A percentile compares a stretch with the other conserved stretches of the same genome.
These are phyloP conservation scores for Acanthurus tractus DNA, from an alignment of 2,797 vertebrate genomes.

Conservation along the genomic window DNA sequence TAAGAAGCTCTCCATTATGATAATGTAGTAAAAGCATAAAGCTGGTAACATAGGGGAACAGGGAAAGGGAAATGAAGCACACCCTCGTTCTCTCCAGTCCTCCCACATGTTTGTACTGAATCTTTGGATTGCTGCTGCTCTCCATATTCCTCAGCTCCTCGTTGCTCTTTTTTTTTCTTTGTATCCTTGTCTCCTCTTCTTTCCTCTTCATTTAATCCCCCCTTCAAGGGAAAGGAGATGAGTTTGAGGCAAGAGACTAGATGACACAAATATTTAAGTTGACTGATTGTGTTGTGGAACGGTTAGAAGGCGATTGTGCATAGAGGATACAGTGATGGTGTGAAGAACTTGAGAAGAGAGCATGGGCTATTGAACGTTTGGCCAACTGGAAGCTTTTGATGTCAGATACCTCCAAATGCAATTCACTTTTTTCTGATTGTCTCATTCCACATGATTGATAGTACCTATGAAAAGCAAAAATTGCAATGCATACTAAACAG, in stretches of 20 bases:
- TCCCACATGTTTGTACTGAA: slow-evolving; percentile 22
- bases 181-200: slow-evolving; percentile 12
- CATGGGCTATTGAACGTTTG: slow-evolving; percentile 53
- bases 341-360: slow-evolving; percentile 27
- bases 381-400: slow-evolving; percentile 49
- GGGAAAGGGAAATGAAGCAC: slow-evolving; percentile 14
- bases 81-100: slow-evolving; percentile 19
- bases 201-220: slow-evolving; percentile 50
- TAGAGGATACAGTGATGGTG: slow-evolving; percentile 57
- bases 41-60: slow-evolving; percentile 4
- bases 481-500: slow-evolving; percentile 75
- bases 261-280: slow-evolving; percentile 77
- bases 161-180: slow-evolving; percentile 4
- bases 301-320: slow-evolving; percentile 43
- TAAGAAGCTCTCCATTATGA: slow-evolving; percentile 46
- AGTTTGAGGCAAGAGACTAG: slow-evolving; percentile 63
- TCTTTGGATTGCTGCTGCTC: slow-evolving; percentile 18
- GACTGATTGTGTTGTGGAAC: slow-evolving; percentile 77
- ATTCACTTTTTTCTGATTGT: slow-evolving; percentile 67
- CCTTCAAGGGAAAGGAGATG: slow-evolving; percentile 54
- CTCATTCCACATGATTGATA: slow-evolving; percentile 75
- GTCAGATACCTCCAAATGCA: slow-evolving; percentile 48
- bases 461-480: slow-evolving; percentile 61
- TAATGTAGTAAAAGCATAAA: slow-evolving; percentile 41
- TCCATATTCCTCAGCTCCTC: slow-evolving; percentile 13